Percentiles rank a stretch among this genome's conserved stretches.
Evolutionary conservation across 2,888 invertebrate genomes (phyloP).

Genomic region (Meiosimyza decipiens): DNA sequence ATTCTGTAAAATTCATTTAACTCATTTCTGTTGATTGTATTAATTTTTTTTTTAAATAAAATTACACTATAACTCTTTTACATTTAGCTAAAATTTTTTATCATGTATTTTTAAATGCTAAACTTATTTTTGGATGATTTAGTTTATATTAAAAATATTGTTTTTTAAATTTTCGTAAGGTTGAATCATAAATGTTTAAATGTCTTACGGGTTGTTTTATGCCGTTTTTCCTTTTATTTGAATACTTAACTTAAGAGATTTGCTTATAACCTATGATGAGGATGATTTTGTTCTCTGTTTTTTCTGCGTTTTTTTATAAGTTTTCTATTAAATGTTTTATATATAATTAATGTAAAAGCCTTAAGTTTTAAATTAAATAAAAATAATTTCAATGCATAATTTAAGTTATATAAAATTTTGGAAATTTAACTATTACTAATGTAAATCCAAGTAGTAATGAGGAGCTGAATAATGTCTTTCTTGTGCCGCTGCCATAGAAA

Average conservation of each 20-base stretch:
- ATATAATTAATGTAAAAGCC: neutral
- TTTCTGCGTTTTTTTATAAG: slow-evolving; percentile 9
- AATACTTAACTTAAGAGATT: neutral
- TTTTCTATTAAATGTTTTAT: neutral
- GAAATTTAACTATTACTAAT: slow-evolving; percentile 26
- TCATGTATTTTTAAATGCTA: slow-evolving; percentile 27
- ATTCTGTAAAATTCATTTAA: slow-evolving; percentile 11
- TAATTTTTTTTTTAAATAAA: neutral
- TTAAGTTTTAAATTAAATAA: slow-evolving; percentile 35
- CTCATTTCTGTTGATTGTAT: slow-evolving; percentile 8
- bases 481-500: slow-evolving; percentile 61
- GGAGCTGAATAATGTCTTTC: slow-evolving; percentile 28
- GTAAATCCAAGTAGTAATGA: slow-evolving; percentile 29
- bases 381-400: slow-evolving; percentile 42
- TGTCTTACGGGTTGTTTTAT: slow-evolving; percentile 17
- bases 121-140: slow-evolving; percentile 31
- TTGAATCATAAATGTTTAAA: slow-evolving; percentile 15
- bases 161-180: slow-evolving; percentile 38
- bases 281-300: slow-evolving; percentile 31
- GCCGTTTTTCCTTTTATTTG: neutral
- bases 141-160: slow-evolving; percentile 41
- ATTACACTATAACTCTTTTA: no score
- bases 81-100: slow-evolving; percentile 7
- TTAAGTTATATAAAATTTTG: slow-evolving; percentile 17
- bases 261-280: slow-evolving; percentile 13